These are phyloP conservation scores for Formica selysi DNA, from an alignment of 1,140 invertebrate species.

Conservation along the genomic window DNA sequence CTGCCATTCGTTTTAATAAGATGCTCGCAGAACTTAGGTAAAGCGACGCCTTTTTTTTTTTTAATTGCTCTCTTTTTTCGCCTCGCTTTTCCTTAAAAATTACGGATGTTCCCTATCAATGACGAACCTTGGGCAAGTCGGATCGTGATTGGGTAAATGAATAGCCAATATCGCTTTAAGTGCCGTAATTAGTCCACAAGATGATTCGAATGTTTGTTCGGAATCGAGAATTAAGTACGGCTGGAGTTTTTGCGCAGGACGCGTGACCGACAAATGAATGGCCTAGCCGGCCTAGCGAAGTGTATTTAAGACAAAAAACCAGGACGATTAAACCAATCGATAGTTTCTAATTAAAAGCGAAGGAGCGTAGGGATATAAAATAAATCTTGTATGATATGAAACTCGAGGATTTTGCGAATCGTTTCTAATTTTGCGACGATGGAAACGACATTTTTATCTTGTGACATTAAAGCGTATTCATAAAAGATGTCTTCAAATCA, in stretches of 20 bases:
- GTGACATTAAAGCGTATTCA: neutral
- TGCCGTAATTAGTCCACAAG: conserved; percentile 67
- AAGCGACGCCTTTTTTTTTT: conserved; percentile 22
- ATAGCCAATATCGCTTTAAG: conserved; percentile 65
- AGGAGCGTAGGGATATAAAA: neutral
- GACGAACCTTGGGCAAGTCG: neutral
- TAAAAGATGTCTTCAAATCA: neutral
- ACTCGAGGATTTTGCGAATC: conserved; percentile 5
- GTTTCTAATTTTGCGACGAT: conserved; percentile 9
- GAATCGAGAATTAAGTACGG: conserved; percentile 52
- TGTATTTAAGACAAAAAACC: conserved; percentile 53
- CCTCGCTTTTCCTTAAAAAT: conserved; percentile 27
- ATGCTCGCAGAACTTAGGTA: conserved; percentile 39
- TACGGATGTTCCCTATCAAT: conserved; percentile 30
- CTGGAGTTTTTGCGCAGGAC: conserved; percentile 66
- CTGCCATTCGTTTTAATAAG: conserved; percentile 64
- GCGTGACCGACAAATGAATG: conserved; percentile 62
- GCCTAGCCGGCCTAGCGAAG: conserved; percentile 1
- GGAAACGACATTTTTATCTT: neutral
- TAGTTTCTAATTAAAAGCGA: conserved; percentile 68
- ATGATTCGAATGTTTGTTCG: conserved; percentile 47
- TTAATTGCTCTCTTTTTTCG: neutral
- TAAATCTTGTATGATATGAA: conserved; percentile 28
- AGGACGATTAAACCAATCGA: conserved; percentile 65
- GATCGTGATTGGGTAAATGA: conserved; percentile 22